These are phyloP conservation scores for Anthopleura xanthogrammica DNA, from an alignment of 92 coral and sea anemone species.

Conservation along the genomic window DNA sequence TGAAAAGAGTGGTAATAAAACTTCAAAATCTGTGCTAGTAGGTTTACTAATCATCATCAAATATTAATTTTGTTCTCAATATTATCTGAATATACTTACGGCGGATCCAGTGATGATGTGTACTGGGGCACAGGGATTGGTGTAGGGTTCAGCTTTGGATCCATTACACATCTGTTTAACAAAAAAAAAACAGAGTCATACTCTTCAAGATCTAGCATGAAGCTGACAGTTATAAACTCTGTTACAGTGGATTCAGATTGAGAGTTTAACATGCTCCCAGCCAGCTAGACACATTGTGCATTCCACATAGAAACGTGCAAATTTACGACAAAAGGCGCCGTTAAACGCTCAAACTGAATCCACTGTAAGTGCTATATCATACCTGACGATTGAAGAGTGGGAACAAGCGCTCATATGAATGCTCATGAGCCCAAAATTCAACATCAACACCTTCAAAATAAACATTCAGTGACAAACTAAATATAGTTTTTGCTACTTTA, in stretches of 20 bases:
- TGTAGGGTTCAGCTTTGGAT: conserved; percentile 71
- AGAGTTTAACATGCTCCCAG: no score
- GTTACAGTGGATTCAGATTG: background rate
- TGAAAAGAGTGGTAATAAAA: no score
- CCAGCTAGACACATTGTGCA: no score
- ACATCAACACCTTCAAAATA: conserved; percentile 81
- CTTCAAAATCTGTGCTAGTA: no score
- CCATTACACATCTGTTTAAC: conserved; percentile 82
- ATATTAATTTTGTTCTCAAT: no score
- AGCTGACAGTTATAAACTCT: background rate
- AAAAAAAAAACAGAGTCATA: background rate
- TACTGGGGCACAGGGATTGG: conserved; percentile 97
- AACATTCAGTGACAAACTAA: background rate
- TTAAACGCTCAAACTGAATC: no score
- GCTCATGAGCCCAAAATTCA: conserved; percentile 90
- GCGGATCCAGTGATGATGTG: conserved; percentile 94
- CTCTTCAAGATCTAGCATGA: background rate
- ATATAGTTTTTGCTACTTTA: no score
- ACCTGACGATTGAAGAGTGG: conserved; percentile 88
- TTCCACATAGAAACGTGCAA: no score
- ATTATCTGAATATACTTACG: conserved; percentile 41
- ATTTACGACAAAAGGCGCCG: no score
- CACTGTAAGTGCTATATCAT: background rate
- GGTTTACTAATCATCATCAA: no score
- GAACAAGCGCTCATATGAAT: conserved; percentile 88